These are phyloP conservation scores for Sphyrna mokarran DNA, from an alignment of 2,113 vertebrate genomes.

Conservation along the genomic window DNA sequence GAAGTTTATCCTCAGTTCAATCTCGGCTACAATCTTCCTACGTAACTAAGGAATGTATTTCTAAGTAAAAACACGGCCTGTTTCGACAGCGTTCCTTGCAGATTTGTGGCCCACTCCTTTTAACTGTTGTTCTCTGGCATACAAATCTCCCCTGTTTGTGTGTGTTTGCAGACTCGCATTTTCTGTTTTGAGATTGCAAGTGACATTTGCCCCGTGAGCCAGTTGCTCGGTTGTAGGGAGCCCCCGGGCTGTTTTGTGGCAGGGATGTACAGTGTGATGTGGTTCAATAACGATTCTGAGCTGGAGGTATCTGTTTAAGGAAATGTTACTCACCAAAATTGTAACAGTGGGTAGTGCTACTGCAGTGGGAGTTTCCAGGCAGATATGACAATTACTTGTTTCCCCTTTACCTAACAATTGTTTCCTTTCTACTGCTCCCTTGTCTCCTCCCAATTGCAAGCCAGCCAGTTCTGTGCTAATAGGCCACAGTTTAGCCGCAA, in stretches of 20 bases:
- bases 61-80: not conserved
- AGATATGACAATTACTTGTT: not conserved
- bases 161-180: not conserved
- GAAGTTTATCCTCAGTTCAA: not conserved
- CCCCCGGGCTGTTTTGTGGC: not conserved
- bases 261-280: not conserved
- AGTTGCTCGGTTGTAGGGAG: not conserved
- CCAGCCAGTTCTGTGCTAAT: not conserved
- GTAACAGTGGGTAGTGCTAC: not conserved
- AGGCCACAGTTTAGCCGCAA: not conserved
- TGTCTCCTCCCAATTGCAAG: not conserved
- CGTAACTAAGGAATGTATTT: not conserved
- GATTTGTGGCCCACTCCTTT: not conserved
- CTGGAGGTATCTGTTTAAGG: not conserved
- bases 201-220: not conserved
- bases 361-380: not conserved
- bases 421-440: not conserved
- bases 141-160: not conserved
- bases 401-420: not conserved
- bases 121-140: not conserved
- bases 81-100: not conserved
- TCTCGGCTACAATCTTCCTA: not conserved
- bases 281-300: not conserved
- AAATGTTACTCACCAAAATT: not conserved
- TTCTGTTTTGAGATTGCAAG: not conserved